Conservation (phyloP, 2,888 invertebrate genomes). For the Yponomeuta malinellus region DNA sequence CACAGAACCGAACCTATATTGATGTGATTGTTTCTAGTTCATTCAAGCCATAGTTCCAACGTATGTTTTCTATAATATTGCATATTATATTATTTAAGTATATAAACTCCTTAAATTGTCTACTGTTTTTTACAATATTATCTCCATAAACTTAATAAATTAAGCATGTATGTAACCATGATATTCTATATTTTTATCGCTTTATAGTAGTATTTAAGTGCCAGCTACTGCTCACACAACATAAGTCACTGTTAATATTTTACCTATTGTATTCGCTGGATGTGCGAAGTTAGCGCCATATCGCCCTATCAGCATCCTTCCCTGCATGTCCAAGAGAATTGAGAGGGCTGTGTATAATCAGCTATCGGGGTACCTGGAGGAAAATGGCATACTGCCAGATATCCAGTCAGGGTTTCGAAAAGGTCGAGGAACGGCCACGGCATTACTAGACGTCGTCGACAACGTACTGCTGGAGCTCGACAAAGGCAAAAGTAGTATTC, state of each 20-base stretch:
- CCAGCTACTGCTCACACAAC: slow-evolving; percentile 43
- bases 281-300: no score
- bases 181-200: not conserved
- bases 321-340: no score
- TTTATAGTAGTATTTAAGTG: not conserved
- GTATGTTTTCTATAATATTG: not conserved
- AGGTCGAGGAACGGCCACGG: no score
- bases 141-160: not conserved
- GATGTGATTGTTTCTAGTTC: not conserved
- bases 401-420: no score
- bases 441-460: no score
- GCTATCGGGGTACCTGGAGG: no score
- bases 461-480: no score
- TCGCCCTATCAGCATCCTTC: no score
- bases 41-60: not conserved
- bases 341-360: no score
- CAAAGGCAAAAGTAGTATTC: no score
- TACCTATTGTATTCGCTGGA: no score
- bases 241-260: slow-evolving; percentile 28
- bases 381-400: no score
- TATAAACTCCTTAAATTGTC: slow-evolving; percentile 22
- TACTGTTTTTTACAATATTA: slow-evolving; percentile 28
- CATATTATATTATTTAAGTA: slow-evolving; percentile 6
- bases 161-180: not conserved
- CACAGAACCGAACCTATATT: not conserved